phyloP scores from a whole-genome alignment of 2,888 invertebrate species.

The Ichneumon xanthorius region DNA sequence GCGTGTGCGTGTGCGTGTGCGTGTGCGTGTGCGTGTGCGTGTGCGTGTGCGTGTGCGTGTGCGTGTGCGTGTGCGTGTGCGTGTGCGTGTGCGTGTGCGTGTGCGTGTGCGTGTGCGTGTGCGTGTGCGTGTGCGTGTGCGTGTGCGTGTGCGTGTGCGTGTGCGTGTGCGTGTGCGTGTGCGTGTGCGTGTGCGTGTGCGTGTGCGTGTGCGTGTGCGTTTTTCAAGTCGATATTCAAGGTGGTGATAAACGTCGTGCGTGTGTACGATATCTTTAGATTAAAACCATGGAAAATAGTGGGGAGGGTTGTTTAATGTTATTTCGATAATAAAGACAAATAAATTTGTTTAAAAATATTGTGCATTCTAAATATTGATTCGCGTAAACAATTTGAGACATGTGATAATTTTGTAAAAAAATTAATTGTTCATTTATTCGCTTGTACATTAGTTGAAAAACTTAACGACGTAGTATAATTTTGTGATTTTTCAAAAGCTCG shows the following conservation, averaged over 20 bases:
- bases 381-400: neutral
- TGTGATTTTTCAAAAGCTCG: constrained; percentile 44
- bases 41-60: neutral
- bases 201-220: neutral
- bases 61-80: neutral
- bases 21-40: neutral
- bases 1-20: neutral
- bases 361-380: neutral
- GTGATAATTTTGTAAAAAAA: constrained; percentile 76
- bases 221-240: constrained; percentile 1
- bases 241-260: constrained; percentile 1
- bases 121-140: neutral
- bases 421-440: constrained; percentile 81
- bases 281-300: neutral
- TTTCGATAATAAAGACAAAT: constrained; percentile 51
- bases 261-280: neutral
- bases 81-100: too few species aligned
- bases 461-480: constrained; percentile 75
- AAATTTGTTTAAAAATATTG: constrained; percentile 48
- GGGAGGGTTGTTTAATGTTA: constrained; percentile 9
- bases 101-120: neutral
- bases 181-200: neutral
- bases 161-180: neutral
- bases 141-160: neutral
- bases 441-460: constrained; percentile 80